phyloP scores from a whole-genome alignment of 1,140 invertebrate genomes.

The Psilanteris sp. region DNA sequence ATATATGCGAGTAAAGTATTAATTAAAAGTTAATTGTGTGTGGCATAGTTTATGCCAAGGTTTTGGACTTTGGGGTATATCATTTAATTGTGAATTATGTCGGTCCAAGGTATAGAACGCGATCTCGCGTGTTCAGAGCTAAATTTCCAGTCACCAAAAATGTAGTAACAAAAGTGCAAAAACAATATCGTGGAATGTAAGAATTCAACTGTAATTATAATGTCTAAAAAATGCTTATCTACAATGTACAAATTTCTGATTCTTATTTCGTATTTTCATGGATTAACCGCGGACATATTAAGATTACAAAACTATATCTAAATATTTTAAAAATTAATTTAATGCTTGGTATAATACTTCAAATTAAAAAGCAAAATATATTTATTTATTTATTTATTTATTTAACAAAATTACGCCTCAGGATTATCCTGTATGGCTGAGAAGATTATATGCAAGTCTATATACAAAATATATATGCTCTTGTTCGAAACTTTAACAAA shows the following conservation, averaged over 20 bases:
- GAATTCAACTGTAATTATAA: conserved; percentile 45
- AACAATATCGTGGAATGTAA: conserved; percentile 48
- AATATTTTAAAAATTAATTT: too few species aligned
- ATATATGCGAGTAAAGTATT: too few species aligned
- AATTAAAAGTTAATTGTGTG: conserved; percentile 10
- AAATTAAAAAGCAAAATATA: too few species aligned
- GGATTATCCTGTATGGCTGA: too few species aligned
- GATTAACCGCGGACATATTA: too few species aligned
- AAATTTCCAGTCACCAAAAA: conserved; percentile 63
- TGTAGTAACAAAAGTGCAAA: conserved; percentile 49
- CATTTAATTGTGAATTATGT: conserved; percentile 63
- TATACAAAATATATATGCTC: too few species aligned
- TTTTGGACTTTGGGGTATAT: conserved; percentile 58
- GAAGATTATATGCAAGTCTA: too few species aligned
- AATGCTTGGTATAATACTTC: too few species aligned
- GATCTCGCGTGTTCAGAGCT: conserved; percentile 64
- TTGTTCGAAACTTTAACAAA: too few species aligned
- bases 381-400: too few species aligned
- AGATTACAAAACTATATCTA: too few species aligned
- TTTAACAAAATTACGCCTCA: too few species aligned
- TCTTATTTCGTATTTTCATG: conserved; percentile 41
- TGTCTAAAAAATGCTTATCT: conserved; percentile 50
- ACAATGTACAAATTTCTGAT: conserved; percentile 54
- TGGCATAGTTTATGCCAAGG: conserved; percentile 58
- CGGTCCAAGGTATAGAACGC: conserved; percentile 56